Evolutionary conservation across 2,888 invertebrate species (phyloP).

Genomic region (Apantesis nais): DNA sequence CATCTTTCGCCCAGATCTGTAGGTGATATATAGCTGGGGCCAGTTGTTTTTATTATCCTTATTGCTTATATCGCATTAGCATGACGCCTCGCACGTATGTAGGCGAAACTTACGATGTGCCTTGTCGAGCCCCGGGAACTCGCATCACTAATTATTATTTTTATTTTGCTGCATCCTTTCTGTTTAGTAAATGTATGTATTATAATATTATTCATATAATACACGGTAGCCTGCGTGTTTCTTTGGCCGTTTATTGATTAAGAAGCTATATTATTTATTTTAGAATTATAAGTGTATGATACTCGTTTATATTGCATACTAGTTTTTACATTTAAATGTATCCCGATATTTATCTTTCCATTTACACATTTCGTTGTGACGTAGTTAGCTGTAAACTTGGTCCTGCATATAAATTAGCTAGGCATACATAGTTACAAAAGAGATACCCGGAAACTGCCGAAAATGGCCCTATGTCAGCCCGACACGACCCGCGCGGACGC

Average conservation of each 20-base stretch:
- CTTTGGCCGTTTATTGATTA: neutral
- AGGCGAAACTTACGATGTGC: conserved; percentile 51
- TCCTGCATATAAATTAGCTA: conserved; percentile 66
- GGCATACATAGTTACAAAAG: conserved; percentile 46
- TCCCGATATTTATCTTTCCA: conserved; percentile 46
- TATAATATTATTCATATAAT: conserved; percentile 7
- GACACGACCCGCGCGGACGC: conserved; percentile 52
- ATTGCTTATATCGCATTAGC: conserved; percentile 64
- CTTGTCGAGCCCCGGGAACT: conserved; percentile 52
- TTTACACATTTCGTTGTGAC: conserved; percentile 53
- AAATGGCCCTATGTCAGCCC: conserved; percentile 64
- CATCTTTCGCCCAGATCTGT: conserved; percentile 67
- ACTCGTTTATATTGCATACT: neutral
- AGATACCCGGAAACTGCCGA: conserved; percentile 72
- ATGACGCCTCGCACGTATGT: conserved; percentile 61
- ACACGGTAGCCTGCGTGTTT: neutral
- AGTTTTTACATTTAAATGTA: conserved; percentile 21
- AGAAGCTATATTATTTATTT: neutral
- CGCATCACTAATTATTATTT: conserved; percentile 69
- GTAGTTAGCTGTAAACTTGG: conserved; percentile 55
- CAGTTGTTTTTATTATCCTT: conserved; percentile 61
- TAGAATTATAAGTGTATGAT: neutral
- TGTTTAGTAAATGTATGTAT: conserved; percentile 26
- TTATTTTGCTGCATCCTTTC: conserved; percentile 36
- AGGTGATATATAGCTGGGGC: conserved; percentile 62